Conservation (phyloP, 1,140 invertebrate genomes). For the Tenebrio molitor region DNA sequence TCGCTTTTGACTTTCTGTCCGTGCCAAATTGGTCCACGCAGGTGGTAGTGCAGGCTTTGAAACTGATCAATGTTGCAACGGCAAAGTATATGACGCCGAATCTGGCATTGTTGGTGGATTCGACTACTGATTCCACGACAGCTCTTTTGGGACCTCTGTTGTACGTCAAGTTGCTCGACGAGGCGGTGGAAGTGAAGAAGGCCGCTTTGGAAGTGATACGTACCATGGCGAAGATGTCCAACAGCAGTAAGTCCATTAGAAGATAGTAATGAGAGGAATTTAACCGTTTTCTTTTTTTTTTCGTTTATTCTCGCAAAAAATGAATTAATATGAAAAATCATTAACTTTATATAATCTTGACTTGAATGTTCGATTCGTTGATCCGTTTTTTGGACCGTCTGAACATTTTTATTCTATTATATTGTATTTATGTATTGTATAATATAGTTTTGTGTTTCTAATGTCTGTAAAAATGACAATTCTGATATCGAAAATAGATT, state of each 20-base stretch:
- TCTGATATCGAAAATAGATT: too few species aligned
- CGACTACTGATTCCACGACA: not conserved
- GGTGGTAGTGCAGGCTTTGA: constrained; percentile 52
- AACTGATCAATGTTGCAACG: constrained; percentile 1
- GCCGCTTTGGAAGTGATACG: not conserved
- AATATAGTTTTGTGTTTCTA: too few species aligned
- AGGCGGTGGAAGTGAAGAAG: not conserved
- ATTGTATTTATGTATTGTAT: too few species aligned
- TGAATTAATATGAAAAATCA: constrained; percentile 12
- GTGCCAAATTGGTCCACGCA: constrained; percentile 62
- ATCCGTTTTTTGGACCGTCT: too few species aligned
- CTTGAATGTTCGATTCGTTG: too few species aligned
- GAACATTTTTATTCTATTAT: too few species aligned
- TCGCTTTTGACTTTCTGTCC: constrained; percentile 63
- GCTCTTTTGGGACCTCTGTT: not conserved
- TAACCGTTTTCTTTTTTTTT: not conserved
- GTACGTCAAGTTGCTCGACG: not conserved
- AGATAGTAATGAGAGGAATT: not conserved
- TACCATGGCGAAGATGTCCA: not conserved
- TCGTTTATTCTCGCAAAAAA: not conserved
- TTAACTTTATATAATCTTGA: too few species aligned
- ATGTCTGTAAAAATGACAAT: too few species aligned
- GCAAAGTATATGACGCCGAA: constrained; percentile 11
- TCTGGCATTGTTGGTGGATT: constrained; percentile 4
- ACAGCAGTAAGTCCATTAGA: not conserved